A percentile compares a stretch with the other conserved stretches of the same genome.
Evolutionary conservation across 2,888 invertebrate species (phyloP).

Genomic region (Poecilus cupreus): DNA sequence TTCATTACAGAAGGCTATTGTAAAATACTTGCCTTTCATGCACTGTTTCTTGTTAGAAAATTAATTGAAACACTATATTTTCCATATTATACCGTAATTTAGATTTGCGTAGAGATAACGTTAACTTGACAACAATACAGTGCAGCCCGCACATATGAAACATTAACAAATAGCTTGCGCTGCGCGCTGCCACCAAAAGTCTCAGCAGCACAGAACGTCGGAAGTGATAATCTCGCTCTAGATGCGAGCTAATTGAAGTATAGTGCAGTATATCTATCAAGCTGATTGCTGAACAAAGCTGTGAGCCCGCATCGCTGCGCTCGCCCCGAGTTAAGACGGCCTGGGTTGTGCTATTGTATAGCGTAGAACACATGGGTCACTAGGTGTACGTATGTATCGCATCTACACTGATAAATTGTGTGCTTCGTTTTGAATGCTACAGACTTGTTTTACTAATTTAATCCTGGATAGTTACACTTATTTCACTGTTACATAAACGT

Average conservation of each 20-base stretch:
- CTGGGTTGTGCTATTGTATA: background rate
- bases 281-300: slow-evolving; percentile 34
- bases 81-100: no score
- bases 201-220: background rate
- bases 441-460: no score
- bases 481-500: no score
- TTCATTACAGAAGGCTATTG: no score
- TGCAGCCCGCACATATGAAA: background rate
- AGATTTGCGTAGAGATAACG: no score
- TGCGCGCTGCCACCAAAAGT: background rate
- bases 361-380: background rate
- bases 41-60: no score
- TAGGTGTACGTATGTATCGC: background rate
- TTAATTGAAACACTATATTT: no score
- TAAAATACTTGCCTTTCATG: no score
- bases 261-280: slow-evolving; percentile 59
- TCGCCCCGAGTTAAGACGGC: background rate
- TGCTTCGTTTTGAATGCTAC: no score
- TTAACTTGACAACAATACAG: no score
- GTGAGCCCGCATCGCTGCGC: slow-evolving; percentile 22
- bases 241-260: slow-evolving; percentile 53
- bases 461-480: no score
- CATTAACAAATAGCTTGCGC: no score
- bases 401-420: background rate
- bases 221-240: slow-evolving; percentile 30